These are phyloP conservation scores for Sebastes variabilis DNA, from an alignment of 2,797 vertebrate genomes.

Conservation along the genomic window DNA sequence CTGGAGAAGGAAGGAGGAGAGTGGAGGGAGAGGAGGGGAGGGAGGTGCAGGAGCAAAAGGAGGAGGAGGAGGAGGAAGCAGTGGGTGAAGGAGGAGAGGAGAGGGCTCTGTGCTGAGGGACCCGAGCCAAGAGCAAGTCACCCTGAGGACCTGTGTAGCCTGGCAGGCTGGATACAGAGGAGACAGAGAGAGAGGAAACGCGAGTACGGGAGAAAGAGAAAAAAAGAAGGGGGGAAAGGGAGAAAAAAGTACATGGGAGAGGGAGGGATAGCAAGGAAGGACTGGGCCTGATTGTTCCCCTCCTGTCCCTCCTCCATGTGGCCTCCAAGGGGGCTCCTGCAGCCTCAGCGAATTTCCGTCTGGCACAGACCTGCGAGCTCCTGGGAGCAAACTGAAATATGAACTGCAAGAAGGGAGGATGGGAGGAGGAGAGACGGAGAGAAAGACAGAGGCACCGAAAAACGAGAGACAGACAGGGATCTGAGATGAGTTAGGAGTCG, in stretches of 20 bases:
- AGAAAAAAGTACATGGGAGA: slow-evolving; percentile 70
- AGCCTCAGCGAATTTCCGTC: slow-evolving; percentile 93
- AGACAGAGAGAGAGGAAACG: slow-evolving; percentile 79
- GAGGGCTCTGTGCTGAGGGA: slow-evolving; percentile 75
- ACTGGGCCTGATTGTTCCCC: slow-evolving; percentile 91
- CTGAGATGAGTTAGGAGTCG: slow-evolving; percentile 73
- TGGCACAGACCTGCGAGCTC: slow-evolving; percentile 94
- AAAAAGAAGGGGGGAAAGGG: slow-evolving; percentile 69
- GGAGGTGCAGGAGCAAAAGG: slow-evolving; percentile 47
- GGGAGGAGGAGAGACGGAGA: slow-evolving; percentile 69
- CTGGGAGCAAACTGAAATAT: slow-evolving; percentile 96
- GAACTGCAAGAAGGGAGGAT: slow-evolving; percentile 85
- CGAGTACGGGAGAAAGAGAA: slow-evolving; percentile 73
- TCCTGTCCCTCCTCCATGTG: slow-evolving; percentile 92
- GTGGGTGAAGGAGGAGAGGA: slow-evolving; percentile 62
- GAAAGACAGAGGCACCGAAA: slow-evolving; percentile 14
- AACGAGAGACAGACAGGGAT: slow-evolving; percentile 58
- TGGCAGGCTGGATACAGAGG: slow-evolving; percentile 84
- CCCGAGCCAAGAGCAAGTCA: slow-evolving; percentile 84
- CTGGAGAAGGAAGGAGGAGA: slow-evolving; percentile 61
- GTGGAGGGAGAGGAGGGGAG: slow-evolving; percentile 46
- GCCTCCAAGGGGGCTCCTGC: slow-evolving; percentile 91
- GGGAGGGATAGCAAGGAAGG: slow-evolving; percentile 74
- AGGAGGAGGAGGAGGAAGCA: slow-evolving; percentile 63
- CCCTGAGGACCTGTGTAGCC: slow-evolving; percentile 92